Conservation (phyloP, 2,888 invertebrate genomes). For the Cremastinae sp. region DNA sequence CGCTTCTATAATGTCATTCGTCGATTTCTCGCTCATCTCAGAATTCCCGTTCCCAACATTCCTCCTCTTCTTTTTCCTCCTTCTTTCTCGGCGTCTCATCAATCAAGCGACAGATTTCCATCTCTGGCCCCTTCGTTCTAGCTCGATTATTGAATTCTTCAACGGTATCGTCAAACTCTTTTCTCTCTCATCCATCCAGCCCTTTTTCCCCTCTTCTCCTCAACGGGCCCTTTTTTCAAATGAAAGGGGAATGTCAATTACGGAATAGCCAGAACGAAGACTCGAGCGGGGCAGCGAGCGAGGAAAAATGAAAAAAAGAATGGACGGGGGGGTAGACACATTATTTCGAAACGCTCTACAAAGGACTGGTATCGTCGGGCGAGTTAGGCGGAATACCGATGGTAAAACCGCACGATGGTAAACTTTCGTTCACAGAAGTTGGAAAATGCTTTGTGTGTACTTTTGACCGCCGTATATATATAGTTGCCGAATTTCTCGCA, state of each 20-base stretch:
- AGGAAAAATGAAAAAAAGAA: constrained; percentile 2
- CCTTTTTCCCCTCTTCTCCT: constrained; percentile 38
- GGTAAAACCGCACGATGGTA: constrained; percentile 31
- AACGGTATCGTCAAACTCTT: constrained; percentile 19
- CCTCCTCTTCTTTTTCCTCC: constrained; percentile 39
- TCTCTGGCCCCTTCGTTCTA: constrained; percentile 32
- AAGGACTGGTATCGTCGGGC: too few species aligned
- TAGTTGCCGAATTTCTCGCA: constrained; percentile 41
- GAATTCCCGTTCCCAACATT: constrained; percentile 28
- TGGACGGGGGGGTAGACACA: not conserved
- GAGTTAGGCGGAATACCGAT: constrained; percentile 36
- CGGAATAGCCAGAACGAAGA: constrained; percentile 35
- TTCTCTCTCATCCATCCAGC: constrained; percentile 13
- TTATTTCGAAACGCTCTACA: not conserved
- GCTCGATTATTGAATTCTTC: constrained; percentile 32
- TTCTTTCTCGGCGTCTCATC: constrained; percentile 45
- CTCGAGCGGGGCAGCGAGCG: not conserved
- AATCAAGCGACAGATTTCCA: constrained; percentile 38
- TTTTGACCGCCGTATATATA: constrained; percentile 13
- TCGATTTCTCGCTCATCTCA: constrained; percentile 47
- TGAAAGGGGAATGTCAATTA: constrained; percentile 63
- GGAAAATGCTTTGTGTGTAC: constrained; percentile 25
- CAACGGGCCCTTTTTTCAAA: constrained; percentile 60
- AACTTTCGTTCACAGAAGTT: constrained; percentile 40
- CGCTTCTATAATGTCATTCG: constrained; percentile 42